Evolutionary conservation across 2,888 invertebrate species (phyloP).

Genomic region (Campoletis raptor): DNA sequence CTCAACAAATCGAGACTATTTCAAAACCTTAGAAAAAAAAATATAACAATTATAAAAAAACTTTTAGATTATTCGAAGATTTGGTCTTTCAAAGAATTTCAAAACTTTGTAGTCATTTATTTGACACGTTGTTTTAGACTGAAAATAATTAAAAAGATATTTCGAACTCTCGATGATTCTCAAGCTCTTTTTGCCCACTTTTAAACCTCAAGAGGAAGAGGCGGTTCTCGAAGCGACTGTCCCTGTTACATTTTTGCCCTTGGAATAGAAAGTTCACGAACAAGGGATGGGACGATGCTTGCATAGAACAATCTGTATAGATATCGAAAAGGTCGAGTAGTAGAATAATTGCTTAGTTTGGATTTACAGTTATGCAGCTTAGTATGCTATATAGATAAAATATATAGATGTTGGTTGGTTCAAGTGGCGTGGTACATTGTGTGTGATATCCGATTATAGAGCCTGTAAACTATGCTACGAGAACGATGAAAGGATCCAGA

Average conservation of each 20-base stretch:
- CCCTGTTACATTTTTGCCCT: neutral
- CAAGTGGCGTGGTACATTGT: conserved; percentile 20
- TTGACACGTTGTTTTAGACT: too few relatives aligned
- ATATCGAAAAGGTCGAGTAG: conserved; percentile 21
- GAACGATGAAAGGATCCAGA: conserved; percentile 63
- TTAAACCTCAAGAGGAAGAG: neutral
- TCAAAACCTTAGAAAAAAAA: too few relatives aligned
- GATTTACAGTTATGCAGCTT: conserved; percentile 57
- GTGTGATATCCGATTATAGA: conserved; percentile 30
- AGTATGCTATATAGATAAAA: neutral
- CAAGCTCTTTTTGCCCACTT: too few relatives aligned
- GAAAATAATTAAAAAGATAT: too few relatives aligned
- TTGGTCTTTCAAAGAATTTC: too few relatives aligned
- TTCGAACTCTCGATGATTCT: too few relatives aligned
- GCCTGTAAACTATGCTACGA: conserved; percentile 60
- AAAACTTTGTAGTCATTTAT: too few relatives aligned
- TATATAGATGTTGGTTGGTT: neutral
- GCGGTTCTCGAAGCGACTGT: neutral
- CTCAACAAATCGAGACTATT: too few relatives aligned
- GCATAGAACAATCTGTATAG: neutral
- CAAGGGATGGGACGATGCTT: neutral
- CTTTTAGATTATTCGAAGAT: too few relatives aligned
- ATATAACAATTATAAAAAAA: too few relatives aligned
- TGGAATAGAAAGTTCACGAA: neutral
- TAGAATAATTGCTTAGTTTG: conserved; percentile 45